These are phyloP conservation scores for Melanostoma mellinum DNA, from an alignment of 2,888 invertebrate genomes.

Conservation along the genomic window DNA sequence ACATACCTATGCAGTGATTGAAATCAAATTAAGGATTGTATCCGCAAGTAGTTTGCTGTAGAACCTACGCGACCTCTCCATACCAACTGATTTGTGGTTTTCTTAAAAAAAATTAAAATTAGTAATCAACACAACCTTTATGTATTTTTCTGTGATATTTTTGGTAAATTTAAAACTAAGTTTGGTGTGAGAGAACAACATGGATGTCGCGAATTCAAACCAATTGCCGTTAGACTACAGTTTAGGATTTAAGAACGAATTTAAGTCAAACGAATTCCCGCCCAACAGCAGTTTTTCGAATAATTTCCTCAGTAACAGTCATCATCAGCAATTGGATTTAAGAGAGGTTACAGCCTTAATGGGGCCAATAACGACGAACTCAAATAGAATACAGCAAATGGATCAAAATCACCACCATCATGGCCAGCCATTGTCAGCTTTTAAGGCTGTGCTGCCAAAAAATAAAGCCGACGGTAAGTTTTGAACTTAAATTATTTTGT, in stretches of 20 bases:
- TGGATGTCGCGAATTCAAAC: slow-evolving; percentile 68
- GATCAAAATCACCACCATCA: slow-evolving; percentile 76
- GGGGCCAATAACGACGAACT: slow-evolving; percentile 76
- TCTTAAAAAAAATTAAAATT: not conserved
- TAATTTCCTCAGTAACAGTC: slow-evolving; percentile 76
- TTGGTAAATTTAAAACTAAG: slow-evolving; percentile 17
- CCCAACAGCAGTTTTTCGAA: slow-evolving; percentile 78
- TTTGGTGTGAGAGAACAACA: slow-evolving; percentile 8
- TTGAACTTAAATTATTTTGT: slow-evolving; percentile 20
- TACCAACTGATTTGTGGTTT: slow-evolving; percentile 7
- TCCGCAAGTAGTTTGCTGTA: no score
- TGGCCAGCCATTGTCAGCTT: slow-evolving; percentile 80
- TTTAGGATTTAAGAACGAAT: slow-evolving; percentile 75
- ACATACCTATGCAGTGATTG: slow-evolving; percentile 41
- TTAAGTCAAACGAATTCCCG: slow-evolving; percentile 64
- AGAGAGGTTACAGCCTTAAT: slow-evolving; percentile 79
- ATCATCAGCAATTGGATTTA: slow-evolving; percentile 77
- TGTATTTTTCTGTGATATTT: slow-evolving; percentile 65
- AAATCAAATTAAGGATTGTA: slow-evolving; percentile 27
- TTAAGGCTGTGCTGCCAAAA: slow-evolving; percentile 81
- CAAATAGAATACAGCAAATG: slow-evolving; percentile 77
- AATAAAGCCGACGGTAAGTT: slow-evolving; percentile 82
- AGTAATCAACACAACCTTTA: slow-evolving; percentile 11
- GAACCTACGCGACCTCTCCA: no score
- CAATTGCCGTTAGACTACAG: slow-evolving; percentile 80